Base-by-base conservation (phyloP, 2,113 vertebrate genomes). In the Chaetodon trifascialis region DNA sequence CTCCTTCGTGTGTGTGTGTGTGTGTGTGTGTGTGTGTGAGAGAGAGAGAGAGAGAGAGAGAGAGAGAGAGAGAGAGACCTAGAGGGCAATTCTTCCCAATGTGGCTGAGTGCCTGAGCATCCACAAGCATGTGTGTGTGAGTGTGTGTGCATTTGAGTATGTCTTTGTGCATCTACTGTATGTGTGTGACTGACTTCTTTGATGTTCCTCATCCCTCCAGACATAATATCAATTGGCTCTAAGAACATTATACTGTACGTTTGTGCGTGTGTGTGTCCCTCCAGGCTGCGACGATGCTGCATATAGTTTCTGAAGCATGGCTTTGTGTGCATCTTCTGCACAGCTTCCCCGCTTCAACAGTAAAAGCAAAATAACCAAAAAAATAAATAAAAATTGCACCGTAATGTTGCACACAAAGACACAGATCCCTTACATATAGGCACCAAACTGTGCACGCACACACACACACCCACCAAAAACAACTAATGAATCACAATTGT, bases 171-270 rank as follows among this genome's bases (percentile, higher is more conserved):
- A 67, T 49, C 11, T 70, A 72, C 73, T 85, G 49, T 87, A 80
- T 34, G 52, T 74, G 76, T 66, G 2, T 74, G 9, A 67, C 60
- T 76, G 77, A 76, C 66, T 78, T 70, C 86, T 89, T 87, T 90
- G 80, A 91, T 88, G 88, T 88, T 74, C 80, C 34, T 30, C 51
- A 69, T 82, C 68, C 90, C 84, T 83, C 73, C 30, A 34, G 82
- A 85, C 82, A 92, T 83, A 92, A 89, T 82, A 79, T 76, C 80
- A 89, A 71, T 63, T 80, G 87, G 76, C 79, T 87, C 40, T 81
- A 52, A 92, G 34, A 83, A 47, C 47, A 80, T 80, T 76, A 66
- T 82, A 73, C 63, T 84, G 62, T 79, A 69, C 42, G 54, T 89
- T 54, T 79, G 46, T 14, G 16, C 72, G 36, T 52, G 62, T 72